Evolutionary conservation across 23 tunicate species (phyloP).

Genomic region (Trididemnum clinides): DNA sequence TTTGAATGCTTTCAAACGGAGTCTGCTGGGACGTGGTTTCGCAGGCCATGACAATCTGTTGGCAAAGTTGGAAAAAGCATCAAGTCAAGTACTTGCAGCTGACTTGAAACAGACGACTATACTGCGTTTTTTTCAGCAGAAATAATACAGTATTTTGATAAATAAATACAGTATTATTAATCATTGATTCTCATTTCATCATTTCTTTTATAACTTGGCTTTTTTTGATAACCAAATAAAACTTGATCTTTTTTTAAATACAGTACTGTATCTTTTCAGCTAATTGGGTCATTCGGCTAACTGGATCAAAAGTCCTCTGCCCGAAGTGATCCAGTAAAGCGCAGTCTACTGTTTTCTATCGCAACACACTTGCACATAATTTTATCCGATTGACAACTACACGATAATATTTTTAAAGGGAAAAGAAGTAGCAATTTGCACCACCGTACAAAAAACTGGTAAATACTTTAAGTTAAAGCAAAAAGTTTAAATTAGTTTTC

Average conservation of each 20-base stretch:
- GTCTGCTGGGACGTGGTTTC: not conserved
- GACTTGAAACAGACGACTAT: not conserved
- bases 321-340: not conserved
- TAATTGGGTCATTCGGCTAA: not conserved
- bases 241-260: not conserved
- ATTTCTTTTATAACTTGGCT: not conserved
- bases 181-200: slow-evolving; percentile 4
- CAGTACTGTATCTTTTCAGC: not conserved
- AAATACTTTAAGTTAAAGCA: no score
- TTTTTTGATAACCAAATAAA: not conserved
- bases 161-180: not conserved
- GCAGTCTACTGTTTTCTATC: not conserved
- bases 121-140: not conserved
- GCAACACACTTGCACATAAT: no score
- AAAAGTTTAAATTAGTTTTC: no score
- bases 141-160: no score
- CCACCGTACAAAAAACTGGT: no score
- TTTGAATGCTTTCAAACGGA: not conserved
- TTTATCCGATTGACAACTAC: no score
- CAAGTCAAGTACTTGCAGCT: not conserved
- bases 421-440: no score
- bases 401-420: no score
- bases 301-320: not conserved
- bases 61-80: not conserved
- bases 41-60: not conserved